Evolutionary conservation across 1,140 invertebrate species (phyloP), one percentile per base, ranked within the genome.

Genomic region (Bombus turneri): DNA sequence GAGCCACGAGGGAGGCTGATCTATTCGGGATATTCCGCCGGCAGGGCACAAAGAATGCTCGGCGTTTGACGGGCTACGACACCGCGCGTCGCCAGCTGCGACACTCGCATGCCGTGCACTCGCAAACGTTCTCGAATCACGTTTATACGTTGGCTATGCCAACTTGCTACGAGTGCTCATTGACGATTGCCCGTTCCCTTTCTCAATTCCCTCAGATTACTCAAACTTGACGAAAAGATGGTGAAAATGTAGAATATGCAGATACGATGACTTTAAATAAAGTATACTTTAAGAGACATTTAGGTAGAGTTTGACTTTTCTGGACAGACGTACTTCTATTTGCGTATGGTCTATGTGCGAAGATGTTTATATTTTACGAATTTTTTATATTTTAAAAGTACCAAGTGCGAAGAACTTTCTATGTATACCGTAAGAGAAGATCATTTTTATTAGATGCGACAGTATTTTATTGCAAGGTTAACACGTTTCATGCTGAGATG

Each of bases 41-140:
- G 74, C 86, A 87, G 43, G 66, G 64, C 88, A 91, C 87, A 90
- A 93, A 93, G 93, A 92, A 93, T 91, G 91, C 88, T 83, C 80
- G 85, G 78, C 88, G 91, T 91, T 93, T 92, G 92, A 93, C 92
- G 89, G 87, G 91, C 73, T 91, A 91, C 78, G 78, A 85, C 76
- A 80, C 59, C 34, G 69, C 43, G 69, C 78, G 83, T 47, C 71
- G 83, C 71, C 83, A 85, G 77, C 69, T 85, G 83, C 77, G 83
- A 85, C 69, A 74, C 77, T 85, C 57, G 78, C 41, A 85, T 85
- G 34, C 69, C 68, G 64, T 37, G 41, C 31, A 37, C 64, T 37
- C 25, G 31, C 39, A 62, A 18, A 34, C 43, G 18, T 41, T 28
- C 25, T 28, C 25, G 9, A 28, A 15, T n/a, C 47, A 37, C 43